phyloP scores from a whole-genome alignment of 2,888 invertebrate species.

The Fragum whitleyi region DNA sequence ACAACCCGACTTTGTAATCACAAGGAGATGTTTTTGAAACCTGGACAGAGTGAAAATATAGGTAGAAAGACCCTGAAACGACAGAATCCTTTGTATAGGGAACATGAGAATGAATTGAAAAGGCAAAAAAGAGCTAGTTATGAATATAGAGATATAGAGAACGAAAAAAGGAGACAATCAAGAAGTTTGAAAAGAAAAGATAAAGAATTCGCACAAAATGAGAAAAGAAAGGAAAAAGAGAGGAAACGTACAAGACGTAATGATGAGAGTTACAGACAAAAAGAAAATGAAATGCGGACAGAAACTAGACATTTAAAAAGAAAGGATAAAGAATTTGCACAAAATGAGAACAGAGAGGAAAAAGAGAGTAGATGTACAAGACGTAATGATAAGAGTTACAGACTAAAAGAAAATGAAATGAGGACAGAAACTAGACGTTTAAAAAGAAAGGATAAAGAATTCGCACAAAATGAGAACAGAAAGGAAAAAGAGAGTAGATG shows the following conservation, averaged over 20 bases:
- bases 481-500: not conserved
- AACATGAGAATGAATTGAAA: slow-evolving; percentile 22
- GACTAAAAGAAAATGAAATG: slow-evolving; percentile 1
- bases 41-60: not conserved
- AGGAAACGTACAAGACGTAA: not conserved
- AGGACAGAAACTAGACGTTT: not conserved
- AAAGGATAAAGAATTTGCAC: not conserved
- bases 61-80: slow-evolving; percentile 4
- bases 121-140: not conserved
- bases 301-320: not conserved
- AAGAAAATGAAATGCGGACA: slow-evolving; percentile 1
- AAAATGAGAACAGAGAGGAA: not conserved
- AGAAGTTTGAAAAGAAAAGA: slow-evolving; percentile 2
- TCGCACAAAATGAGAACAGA: not conserved
- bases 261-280: slow-evolving; percentile 12
- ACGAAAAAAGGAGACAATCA: not conserved
- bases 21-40: not conserved
- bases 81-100: slow-evolving; percentile 6
- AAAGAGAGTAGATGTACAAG: slow-evolving; percentile 3
- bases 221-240: not conserved
- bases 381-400: not conserved
- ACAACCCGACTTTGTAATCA: not conserved
- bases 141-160: not conserved
- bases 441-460: slow-evolving; percentile 12
- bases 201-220: not conserved